Evolutionary conservation across 2,888 invertebrate species (phyloP).

Genomic region (Andrena hattorfiana): DNA sequence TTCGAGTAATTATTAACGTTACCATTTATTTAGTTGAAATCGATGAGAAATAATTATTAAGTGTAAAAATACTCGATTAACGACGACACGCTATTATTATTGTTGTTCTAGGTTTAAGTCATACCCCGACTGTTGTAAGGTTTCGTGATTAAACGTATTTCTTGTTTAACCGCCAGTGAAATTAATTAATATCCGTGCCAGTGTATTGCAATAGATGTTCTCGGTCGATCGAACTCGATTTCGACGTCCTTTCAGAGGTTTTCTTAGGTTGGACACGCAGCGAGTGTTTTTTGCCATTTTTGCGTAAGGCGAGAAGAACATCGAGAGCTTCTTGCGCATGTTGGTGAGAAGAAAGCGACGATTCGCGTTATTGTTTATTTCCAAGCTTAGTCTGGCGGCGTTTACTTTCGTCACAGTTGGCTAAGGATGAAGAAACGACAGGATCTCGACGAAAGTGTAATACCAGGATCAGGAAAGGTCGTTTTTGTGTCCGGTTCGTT

Average conservation of each 20-base stretch:
- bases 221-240: slow-evolving; percentile 19
- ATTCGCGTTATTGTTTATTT: neutral
- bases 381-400: neutral
- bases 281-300: neutral
- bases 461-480: slow-evolving; percentile 12
- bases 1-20: neutral
- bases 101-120: slow-evolving; percentile 60
- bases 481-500: slow-evolving; percentile 25
- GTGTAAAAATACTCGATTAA: neutral
- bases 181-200: neutral
- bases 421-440: slow-evolving; percentile 15
- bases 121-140: slow-evolving; percentile 46
- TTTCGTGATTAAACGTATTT: slow-evolving; percentile 57
- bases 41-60: neutral
- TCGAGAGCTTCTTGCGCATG: neutral
- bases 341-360: slow-evolving; percentile 32
- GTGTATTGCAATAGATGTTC: slow-evolving; percentile 6
- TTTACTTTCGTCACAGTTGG: slow-evolving; percentile 26
- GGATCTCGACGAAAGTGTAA: neutral
- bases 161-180: slow-evolving; percentile 5
- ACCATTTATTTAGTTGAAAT: neutral
- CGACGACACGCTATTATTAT: neutral
- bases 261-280: neutral
- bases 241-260: slow-evolving; percentile 15
- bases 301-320: neutral